phyloP scores from a whole-genome alignment of 2,888 invertebrate species.

The Sepioteuthis lessoniana region DNA sequence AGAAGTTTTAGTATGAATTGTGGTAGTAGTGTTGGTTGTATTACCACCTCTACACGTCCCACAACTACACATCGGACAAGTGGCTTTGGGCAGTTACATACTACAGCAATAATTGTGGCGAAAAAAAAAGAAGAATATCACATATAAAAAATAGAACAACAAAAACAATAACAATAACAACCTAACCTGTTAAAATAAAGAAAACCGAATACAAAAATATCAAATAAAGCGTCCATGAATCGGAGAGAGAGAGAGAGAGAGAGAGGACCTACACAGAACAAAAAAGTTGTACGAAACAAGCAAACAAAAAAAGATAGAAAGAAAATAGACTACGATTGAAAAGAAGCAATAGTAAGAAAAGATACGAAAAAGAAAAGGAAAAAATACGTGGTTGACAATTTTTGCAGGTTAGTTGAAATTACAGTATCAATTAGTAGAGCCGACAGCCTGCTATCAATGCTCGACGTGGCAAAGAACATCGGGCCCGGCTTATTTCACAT shows the following conservation, averaged over 20 bases:
- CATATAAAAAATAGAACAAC: not conserved
- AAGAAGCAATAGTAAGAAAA: not conserved
- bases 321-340: not conserved
- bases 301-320: not conserved
- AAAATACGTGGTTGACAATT: not conserved
- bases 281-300: not conserved
- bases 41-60: conserved; percentile 20
- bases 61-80: not conserved
- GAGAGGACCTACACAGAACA: not conserved
- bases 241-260: not conserved
- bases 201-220: not conserved
- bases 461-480: not conserved
- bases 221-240: not conserved
- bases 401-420: conserved; percentile 33
- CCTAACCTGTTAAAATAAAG: not conserved
- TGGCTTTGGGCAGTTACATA: conserved; percentile 33
- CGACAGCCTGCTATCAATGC: conserved; percentile 33
- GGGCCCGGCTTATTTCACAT: conserved; percentile 23
- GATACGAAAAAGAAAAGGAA: not conserved
- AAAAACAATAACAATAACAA: not conserved
- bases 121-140: not conserved
- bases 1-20: not conserved
- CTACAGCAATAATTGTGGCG: not conserved
- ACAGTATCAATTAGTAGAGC: conserved; percentile 33
- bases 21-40: not conserved